Conservation (phyloP, 2,888 invertebrate genomes). For the Leptinotarsa rubiginosa region DNA sequence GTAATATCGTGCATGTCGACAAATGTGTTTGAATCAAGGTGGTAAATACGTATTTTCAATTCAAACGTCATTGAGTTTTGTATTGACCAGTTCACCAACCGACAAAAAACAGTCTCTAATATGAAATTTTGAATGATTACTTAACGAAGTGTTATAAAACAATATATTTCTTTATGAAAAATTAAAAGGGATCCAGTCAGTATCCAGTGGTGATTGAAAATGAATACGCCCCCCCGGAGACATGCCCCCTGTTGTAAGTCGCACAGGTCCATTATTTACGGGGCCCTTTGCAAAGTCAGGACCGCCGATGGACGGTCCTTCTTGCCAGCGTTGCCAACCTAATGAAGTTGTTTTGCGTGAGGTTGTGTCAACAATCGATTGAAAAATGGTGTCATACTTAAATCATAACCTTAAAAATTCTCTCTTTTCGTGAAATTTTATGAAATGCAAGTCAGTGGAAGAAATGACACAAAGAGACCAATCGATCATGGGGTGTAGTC, state of each 20-base stretch:
- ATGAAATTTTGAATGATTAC: conserved; percentile 43
- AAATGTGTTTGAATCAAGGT: neutral
- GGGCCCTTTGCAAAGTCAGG: conserved; percentile 61
- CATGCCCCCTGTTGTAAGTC: conserved; percentile 64
- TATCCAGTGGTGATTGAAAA: conserved; percentile 67
- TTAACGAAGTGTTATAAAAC: conserved; percentile 62
- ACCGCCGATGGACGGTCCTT: conserved; percentile 45
- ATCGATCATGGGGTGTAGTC: too few relatives aligned
- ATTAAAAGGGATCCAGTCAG: conserved; percentile 64
- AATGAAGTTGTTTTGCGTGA: too few relatives aligned
- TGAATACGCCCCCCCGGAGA: conserved; percentile 65
- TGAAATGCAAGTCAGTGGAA: too few relatives aligned
- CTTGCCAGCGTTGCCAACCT: too few relatives aligned
- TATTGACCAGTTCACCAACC: neutral
- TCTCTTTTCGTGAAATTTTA: too few relatives aligned
- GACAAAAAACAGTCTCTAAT: conserved; percentile 28
- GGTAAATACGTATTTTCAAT: neutral
- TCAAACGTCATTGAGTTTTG: neutral
- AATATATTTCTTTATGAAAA: conserved; percentile 65
- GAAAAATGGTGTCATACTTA: too few relatives aligned
- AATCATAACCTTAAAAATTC: too few relatives aligned
- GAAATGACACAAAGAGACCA: too few relatives aligned
- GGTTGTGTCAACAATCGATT: conserved; percentile 3
- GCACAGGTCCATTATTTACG: conserved; percentile 65
- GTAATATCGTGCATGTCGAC: too few relatives aligned